These are phyloP conservation scores for Taxidea taxus DNA, from an alignment of 2,113 vertebrate genomes.

Conservation along the genomic window DNA sequence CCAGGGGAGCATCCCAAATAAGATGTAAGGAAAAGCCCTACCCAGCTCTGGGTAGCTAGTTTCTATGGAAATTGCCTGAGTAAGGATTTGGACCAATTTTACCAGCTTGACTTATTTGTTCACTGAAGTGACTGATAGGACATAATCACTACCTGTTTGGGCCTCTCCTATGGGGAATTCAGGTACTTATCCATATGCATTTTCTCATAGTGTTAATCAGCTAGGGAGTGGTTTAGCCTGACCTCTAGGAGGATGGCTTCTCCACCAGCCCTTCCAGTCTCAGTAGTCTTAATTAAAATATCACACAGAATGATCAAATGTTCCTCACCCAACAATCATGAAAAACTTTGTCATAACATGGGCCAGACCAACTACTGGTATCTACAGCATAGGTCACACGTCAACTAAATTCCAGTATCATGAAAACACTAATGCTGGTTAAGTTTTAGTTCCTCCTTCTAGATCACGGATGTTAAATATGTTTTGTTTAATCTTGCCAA, in stretches of 20 bases:
- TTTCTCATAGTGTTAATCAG: neutral
- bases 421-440: neutral
- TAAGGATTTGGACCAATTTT: neutral
- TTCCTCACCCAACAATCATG: neutral
- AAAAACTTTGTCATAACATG: neutral
- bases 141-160: neutral
- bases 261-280: neutral
- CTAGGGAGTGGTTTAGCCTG: neutral
- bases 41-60: neutral
- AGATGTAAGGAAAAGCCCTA: neutral
- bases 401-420: neutral
- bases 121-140: neutral
- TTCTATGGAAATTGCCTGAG: neutral
- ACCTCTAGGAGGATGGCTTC: neutral
- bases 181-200: neutral
- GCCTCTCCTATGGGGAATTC: neutral
- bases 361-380: neutral
- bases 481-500: neutral
- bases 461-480: neutral
- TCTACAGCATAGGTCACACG: accelerated
- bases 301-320: neutral
- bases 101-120: neutral
- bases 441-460: neutral
- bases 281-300: neutral
- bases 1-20: neutral